Evolutionary conservation across 2,797 vertebrate genomes (phyloP), one percentile per base, ranked within the genome.

Genomic region (Crax fasciolata): DNA sequence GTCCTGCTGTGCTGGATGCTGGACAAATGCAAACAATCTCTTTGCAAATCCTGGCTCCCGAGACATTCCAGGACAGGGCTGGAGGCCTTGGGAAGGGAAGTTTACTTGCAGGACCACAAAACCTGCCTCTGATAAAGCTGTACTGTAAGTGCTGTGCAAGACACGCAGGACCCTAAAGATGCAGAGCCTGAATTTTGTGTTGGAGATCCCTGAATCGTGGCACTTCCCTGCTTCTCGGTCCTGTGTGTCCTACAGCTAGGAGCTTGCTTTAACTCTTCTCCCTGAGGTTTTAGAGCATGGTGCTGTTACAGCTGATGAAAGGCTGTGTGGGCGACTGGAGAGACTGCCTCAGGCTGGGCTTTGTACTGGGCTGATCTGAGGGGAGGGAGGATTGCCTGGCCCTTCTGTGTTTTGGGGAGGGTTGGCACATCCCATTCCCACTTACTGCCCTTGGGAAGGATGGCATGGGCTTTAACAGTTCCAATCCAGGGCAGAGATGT

Each of bases 261-360:
- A 76, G 57, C 35, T 84, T 86, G 62, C 83, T 87, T 49, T 44
- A 70, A 39, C 63, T 74, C 44, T 71, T 70, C 41, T 79, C 41
- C 20, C 35, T 61, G 68, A 62, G 57, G 35, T 28, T 85, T 71
- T 76, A 20, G 27, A 93, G 30, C 63, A 24, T 4, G 0, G 49
- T 55, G 84, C 62, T 93, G 28, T 44, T 83, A 44, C 43, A 89
- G 76, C 66, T 87, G 17, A 9, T 72, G 79, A 55, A 85, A 68
- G 72, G 27, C n/a, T 59, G 19, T 23, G 59, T 74, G 78, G 75
- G 82, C 0, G 4, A 71, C 30, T 70, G 58, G 55, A 67, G 66
- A 89, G 27, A 73, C 44, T 90, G 57, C 86, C 55, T 92, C 46
- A 41, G 58, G 75, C 89, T 89, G 71, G 48, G 24, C 57, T 94